Base-by-base conservation (phyloP, 2,888 invertebrate species). In the Drosophila seclusa region DNA sequence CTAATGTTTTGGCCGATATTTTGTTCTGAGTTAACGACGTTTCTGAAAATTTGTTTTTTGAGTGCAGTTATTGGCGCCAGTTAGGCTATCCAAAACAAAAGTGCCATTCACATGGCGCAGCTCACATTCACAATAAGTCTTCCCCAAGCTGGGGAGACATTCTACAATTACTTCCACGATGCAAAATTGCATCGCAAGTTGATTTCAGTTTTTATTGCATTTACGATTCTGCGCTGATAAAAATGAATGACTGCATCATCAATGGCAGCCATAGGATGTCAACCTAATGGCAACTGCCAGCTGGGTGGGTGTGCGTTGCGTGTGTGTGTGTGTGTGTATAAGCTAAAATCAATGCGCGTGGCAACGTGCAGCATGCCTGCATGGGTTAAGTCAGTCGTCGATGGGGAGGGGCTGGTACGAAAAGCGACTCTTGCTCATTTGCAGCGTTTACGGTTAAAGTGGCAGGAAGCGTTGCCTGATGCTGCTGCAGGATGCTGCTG, bases 161-260 rank as follows among this genome's bases (percentile, higher is more conserved):
- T 38, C 29, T 38, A 5, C 38, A 55, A 55, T 55, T n/a, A n/a
- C 38, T n/a, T 38, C 6, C 11, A 24, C 32, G 49, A 49, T 24
- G 38, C 54, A 34, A 71, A 76, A 76, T 66, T 68, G 61, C 74
- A 80, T 63, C 53, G 68, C 67, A 69, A 70, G 74, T 77, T 80
- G 78, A 75, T 78, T 80, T 75, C 59, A 55, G 59, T 74, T 73
- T 83, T 85, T 83, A 84, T 87, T 82, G 87, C 87, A 82, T 84
- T 87, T 80, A 62, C 78, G 80, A 69, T 57, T 61, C 69, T 54
- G 27, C 70, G 62, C 82, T 85, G 87, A 85, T 85, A 85, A 87
- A 87, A 87, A 82, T 84, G 82, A 87, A 82, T 87, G 85, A 85
- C 78, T 84, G 77, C 85, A 80, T 84, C 87, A 78, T 82, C 77